A percentile compares a stretch with the other conserved stretches of the same genome.
Evolutionary conservation across 2,888 invertebrate species (phyloP).

Genomic region (Drosophila subsilvestris): DNA sequence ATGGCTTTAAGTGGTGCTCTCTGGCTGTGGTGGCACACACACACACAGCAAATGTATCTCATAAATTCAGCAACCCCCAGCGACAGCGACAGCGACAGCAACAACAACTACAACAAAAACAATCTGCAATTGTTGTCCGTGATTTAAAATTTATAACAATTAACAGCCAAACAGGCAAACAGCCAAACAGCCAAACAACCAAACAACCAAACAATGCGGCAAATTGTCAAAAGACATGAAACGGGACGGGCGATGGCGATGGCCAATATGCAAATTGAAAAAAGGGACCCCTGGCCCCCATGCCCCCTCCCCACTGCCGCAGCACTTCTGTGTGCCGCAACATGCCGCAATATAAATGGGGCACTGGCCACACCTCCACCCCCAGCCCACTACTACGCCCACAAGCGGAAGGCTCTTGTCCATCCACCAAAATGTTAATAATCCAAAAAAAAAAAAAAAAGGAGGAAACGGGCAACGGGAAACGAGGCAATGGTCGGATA

Average conservation of each 20-base stretch:
- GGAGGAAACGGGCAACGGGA: neutral
- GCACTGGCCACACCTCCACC: slow-evolving; percentile 8
- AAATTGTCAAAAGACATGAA: slow-evolving; percentile 76
- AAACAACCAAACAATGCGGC: slow-evolving; percentile 66
- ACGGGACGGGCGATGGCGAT: slow-evolving; percentile 40
- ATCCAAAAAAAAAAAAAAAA: neutral
- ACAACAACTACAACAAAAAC: slow-evolving; percentile 9
- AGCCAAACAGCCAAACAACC: neutral
- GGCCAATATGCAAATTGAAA: slow-evolving; percentile 67
- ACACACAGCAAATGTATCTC: slow-evolving; percentile 33
- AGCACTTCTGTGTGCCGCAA: slow-evolving; percentile 25
- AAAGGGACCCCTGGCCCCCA: neutral
- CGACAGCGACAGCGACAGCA: slow-evolving; percentile 15
- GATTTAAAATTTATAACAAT: slow-evolving; percentile 76
- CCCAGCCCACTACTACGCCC: neutral
- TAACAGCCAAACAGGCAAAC: slow-evolving; percentile 52
- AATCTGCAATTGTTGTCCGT: slow-evolving; percentile 52
- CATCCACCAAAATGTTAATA: neutral
- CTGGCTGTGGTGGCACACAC: neutral
- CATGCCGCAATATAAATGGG: slow-evolving; percentile 55
- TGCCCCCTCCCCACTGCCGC: neutral
- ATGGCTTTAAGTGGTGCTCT: slow-evolving; percentile 30
- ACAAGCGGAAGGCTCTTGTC: neutral
- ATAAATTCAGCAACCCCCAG: slow-evolving; percentile 36
- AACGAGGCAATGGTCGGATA: too few relatives aligned